Percentiles rank a stretch among this genome's conserved stretches.
These are phyloP conservation scores for Dexiosoma caninum DNA, from an alignment of 2,888 invertebrate genomes.

Conservation along the genomic window DNA sequence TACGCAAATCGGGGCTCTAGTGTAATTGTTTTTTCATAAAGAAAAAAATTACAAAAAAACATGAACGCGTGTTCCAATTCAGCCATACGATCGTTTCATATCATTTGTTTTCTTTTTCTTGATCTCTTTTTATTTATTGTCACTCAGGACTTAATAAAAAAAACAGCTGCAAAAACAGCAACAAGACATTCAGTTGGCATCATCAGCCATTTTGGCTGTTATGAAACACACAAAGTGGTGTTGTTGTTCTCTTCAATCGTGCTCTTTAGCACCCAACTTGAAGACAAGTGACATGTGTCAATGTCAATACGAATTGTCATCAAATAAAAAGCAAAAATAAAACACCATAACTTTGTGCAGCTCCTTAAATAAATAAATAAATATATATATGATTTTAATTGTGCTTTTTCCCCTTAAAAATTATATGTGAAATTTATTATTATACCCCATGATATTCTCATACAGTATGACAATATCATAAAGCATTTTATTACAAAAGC, in stretches of 20 bases:
- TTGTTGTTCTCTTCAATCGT: not conserved
- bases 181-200: slow-evolving; percentile 11
- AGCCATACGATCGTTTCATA: slow-evolving; percentile 1
- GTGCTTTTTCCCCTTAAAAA: too few species aligned
- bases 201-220: slow-evolving; percentile 19
- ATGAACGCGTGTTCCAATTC: slow-evolving; percentile 24
- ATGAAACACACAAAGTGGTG: not conserved
- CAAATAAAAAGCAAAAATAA: slow-evolving; percentile 4
- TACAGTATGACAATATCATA: too few species aligned
- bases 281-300: slow-evolving; percentile 63
- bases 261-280: slow-evolving; percentile 54
- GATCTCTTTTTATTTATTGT: slow-evolving; percentile 24
- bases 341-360: not conserved
- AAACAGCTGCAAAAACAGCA: slow-evolving; percentile 21
- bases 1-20: too few species aligned
- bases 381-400: too few species aligned
- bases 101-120: not conserved
- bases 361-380: not conserved
- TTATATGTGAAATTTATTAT: too few species aligned
- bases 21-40: too few species aligned
- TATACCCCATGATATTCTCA: not conserved
- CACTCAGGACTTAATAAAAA: slow-evolving; percentile 40
- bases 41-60: not conserved
- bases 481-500: too few species aligned
- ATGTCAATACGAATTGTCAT: slow-evolving; percentile 59